Percentiles rank a stretch among this genome's conserved stretches.
Evolutionary conservation across 2,797 vertebrate species (phyloP).

Genomic region (Falco rusticolus): DNA sequence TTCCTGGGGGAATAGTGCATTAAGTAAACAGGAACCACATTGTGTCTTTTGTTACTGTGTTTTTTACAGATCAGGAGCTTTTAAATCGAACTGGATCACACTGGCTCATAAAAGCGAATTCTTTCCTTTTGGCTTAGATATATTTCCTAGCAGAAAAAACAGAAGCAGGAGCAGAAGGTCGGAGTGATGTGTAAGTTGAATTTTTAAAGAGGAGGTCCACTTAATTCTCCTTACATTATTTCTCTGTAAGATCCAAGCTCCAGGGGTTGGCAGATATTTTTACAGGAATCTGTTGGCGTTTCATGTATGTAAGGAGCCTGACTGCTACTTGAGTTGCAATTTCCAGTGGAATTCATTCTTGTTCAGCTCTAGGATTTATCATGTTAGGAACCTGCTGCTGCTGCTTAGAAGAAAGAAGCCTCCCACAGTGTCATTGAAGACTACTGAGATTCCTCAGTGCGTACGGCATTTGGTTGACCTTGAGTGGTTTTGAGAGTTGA

Average conservation of each 20-base stretch:
- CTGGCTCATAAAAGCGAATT: neutral
- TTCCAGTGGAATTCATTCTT: neutral
- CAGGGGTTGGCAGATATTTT: neutral
- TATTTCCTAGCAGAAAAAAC: neutral
- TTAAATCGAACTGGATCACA: neutral
- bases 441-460: neutral
- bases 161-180: neutral
- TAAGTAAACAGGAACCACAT: slow-evolving; percentile 11
- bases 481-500: neutral
- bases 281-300: neutral
- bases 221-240: neutral
- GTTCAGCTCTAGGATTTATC: neutral
- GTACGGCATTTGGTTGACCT: neutral
- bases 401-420: neutral
- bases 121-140: neutral
- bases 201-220: neutral
- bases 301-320: neutral
- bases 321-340: neutral
- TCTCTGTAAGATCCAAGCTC: neutral
- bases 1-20: neutral
- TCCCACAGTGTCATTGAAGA: neutral
- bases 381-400: neutral
- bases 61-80: slow-evolving; percentile 6
- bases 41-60: neutral
- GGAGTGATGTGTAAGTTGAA: neutral